Evolutionary conservation across 2,888 invertebrate genomes (phyloP).

Genomic region (Stenodera caucasica): DNA sequence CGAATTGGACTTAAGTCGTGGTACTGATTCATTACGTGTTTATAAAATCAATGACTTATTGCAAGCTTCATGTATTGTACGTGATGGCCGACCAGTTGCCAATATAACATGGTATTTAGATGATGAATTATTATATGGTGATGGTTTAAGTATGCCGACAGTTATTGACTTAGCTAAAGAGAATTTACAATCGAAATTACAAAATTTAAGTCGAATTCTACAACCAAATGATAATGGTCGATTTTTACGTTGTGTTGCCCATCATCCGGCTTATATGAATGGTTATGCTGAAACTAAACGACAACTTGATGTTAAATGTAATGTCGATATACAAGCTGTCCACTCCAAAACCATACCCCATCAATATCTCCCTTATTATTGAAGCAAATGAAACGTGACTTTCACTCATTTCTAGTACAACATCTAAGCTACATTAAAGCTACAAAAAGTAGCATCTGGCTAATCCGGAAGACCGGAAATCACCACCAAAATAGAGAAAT

Average conservation of each 20-base stretch:
- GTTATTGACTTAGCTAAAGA: slow-evolving; percentile 59
- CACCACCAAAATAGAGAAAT: too few relatives aligned
- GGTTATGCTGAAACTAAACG: slow-evolving; percentile 52
- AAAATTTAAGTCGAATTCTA: slow-evolving; percentile 67
- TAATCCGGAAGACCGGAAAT: too few relatives aligned
- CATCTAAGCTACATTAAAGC: too few relatives aligned
- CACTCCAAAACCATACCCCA: too few relatives aligned
- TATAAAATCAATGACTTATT: slow-evolving; percentile 67
- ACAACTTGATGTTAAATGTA: slow-evolving; percentile 64
- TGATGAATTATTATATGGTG: slow-evolving; percentile 61
- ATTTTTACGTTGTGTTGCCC: slow-evolving; percentile 66
- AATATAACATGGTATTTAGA: slow-evolving; percentile 75
- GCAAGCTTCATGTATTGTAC: slow-evolving; percentile 68
- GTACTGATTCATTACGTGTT: slow-evolving; percentile 50
- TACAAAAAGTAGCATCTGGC: too few relatives aligned
- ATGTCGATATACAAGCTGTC: too few relatives aligned
- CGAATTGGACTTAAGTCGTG: slow-evolving; percentile 55
- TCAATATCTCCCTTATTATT: too few relatives aligned
- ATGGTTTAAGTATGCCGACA: slow-evolving; percentile 59
- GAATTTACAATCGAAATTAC: slow-evolving; percentile 65
- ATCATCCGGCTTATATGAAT: slow-evolving; percentile 63
- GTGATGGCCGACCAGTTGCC: slow-evolving; percentile 73
- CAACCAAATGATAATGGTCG: slow-evolving; percentile 68
- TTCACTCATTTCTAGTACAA: too few relatives aligned
- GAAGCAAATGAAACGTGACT: too few relatives aligned